These are phyloP conservation scores for Heloderma charlesbogerti DNA, from an alignment of 2,113 vertebrate genomes.

Conservation along the genomic window DNA sequence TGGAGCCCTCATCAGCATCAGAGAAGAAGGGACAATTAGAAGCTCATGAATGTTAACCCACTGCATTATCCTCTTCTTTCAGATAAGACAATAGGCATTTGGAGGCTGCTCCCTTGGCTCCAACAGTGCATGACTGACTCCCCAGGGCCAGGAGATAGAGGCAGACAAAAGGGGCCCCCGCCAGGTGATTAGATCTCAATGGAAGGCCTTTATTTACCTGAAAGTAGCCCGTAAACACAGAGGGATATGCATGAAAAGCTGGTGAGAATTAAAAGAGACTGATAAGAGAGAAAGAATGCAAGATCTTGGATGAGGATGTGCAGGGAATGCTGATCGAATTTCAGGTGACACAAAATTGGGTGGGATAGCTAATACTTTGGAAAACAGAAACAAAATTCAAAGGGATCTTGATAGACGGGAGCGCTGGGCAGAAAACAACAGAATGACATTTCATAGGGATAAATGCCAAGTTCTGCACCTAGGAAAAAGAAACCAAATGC, in stretches of 20 bases:
- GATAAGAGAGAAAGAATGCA: constrained; percentile 32
- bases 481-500: too few species aligned
- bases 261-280: constrained; percentile 15
- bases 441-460: too few species aligned
- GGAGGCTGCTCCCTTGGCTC: constrained; percentile 13
- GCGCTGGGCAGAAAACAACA: too few species aligned
- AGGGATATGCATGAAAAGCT: not conserved
- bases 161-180: constrained; percentile 50
- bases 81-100: constrained; percentile 53
- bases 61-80: constrained; percentile 51
- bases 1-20: constrained; percentile 36
- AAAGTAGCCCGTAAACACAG: constrained; percentile 14
- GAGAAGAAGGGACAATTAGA: constrained; percentile 45
- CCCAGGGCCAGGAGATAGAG: constrained; percentile 21
- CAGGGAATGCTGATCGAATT: too few species aligned
- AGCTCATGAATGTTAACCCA: constrained; percentile 39
- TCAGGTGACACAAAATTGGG: too few species aligned
- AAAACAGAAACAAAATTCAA: too few species aligned
- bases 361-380: too few species aligned
- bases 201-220: constrained; percentile 56
- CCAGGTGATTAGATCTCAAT: constrained; percentile 58
- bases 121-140: constrained; percentile 30
- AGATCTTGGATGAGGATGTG: too few species aligned
- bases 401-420: too few species aligned
- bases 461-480: too few species aligned